Percentiles rank a stretch among this genome's conserved stretches.
Evolutionary conservation across 1,140 invertebrate species (phyloP).

Genomic region (Frieseomelitta varia): DNA sequence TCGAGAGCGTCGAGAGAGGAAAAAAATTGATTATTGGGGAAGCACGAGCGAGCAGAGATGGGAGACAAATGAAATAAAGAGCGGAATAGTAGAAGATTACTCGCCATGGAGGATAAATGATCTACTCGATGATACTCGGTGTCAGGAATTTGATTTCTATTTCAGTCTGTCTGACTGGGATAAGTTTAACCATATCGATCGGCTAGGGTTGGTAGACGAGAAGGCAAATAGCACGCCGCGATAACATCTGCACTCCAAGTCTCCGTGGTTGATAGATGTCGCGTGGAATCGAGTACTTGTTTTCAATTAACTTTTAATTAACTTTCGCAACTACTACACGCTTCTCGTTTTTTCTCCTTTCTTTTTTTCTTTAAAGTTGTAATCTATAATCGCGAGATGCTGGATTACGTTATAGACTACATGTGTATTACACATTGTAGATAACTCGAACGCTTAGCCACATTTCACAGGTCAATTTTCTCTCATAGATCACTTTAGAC

Average conservation of each 20-base stretch:
- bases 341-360: no score
- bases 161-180: background rate
- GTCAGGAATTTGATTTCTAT: conserved; percentile 27
- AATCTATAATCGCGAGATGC: no score
- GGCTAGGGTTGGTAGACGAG: background rate
- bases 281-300: background rate
- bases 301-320: no score
- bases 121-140: background rate
- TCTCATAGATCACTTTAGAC: background rate
- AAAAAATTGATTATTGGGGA: background rate
- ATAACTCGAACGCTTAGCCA: background rate
- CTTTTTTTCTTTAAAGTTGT: no score
- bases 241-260: conserved; percentile 35
- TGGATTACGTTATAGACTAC: no score
- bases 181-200: conserved; percentile 16
- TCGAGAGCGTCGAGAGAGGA: no score
- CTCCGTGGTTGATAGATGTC: background rate
- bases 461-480: background rate
- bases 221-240: conserved; percentile 24
- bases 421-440: no score
- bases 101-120: conserved; percentile 45
- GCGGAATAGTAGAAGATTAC: conserved; percentile 34
- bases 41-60: background rate
- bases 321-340: no score
- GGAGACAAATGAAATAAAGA: background rate